phyloP scores from a whole-genome alignment of 2,888 invertebrate species.

The Hydrotaea cyrtoneurina region DNA sequence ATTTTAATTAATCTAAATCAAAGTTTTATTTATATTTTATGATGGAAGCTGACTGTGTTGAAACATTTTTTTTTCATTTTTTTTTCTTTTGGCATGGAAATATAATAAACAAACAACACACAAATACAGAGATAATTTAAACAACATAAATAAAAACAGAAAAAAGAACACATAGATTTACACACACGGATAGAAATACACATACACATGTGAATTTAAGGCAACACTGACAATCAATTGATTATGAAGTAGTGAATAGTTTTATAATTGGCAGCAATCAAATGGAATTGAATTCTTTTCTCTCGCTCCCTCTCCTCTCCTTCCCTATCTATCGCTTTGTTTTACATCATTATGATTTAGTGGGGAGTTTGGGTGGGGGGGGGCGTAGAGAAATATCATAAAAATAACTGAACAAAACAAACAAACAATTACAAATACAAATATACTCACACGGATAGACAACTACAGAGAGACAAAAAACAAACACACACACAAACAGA shows the following conservation, averaged over 20 bases:
- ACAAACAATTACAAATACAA: not conserved
- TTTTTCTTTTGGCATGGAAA: not conserved
- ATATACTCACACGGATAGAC: constrained; percentile 14
- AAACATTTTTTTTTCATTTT: too few species aligned
- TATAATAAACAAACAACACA: not conserved
- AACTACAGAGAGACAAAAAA: not conserved
- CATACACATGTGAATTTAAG: not conserved
- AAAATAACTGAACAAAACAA: not conserved
- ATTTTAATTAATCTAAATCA: not conserved
- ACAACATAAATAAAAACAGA: not conserved
- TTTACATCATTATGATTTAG: not conserved
- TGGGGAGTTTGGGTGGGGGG: not conserved
- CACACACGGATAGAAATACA: constrained; percentile 16
- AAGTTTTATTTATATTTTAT: not conserved
- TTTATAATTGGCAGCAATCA: not conserved
- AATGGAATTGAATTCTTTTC: not conserved
- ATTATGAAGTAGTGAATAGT: not conserved
- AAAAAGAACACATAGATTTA: not conserved
- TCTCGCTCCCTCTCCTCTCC: too few species aligned
- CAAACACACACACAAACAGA: not conserved
- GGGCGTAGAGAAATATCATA: not conserved
- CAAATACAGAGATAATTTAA: not conserved
- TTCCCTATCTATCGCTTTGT: not conserved
- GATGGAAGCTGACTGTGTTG: not conserved
- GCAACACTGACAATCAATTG: not conserved